phyloP scores from a whole-genome alignment of 2,797 vertebrate species.

The Lerista edwardsae region DNA sequence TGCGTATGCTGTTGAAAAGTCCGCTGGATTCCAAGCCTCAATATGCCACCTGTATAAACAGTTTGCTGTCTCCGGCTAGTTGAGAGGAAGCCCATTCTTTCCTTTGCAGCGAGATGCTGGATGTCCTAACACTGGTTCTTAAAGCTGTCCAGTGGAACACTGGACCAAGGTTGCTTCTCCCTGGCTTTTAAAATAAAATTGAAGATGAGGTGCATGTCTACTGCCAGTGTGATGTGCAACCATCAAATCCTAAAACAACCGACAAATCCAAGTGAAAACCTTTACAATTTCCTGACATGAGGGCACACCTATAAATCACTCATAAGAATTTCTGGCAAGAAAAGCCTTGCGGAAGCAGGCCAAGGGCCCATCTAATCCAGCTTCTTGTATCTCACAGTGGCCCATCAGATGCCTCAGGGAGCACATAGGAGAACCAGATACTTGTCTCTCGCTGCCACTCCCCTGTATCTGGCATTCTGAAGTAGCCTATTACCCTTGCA shows the following conservation, averaged over 20 bases:
- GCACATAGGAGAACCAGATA: too few relatives aligned
- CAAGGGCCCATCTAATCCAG: too few relatives aligned
- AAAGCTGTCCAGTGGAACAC: not conserved
- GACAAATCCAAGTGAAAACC: not conserved
- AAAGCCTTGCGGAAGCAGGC: too few relatives aligned
- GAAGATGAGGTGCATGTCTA: not conserved
- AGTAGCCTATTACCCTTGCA: too few relatives aligned
- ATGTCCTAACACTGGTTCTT: rapidly evolving
- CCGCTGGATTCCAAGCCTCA: not conserved
- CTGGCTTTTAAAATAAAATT: not conserved
- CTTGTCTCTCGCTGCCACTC: too few relatives aligned
- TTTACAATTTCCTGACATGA: not conserved
- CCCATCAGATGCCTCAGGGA: too few relatives aligned
- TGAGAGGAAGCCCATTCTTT: not conserved
- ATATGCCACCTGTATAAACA: not conserved
- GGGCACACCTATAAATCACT: not conserved
- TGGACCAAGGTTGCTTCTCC: not conserved
- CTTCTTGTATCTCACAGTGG: too few relatives aligned
- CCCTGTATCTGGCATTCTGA: too few relatives aligned
- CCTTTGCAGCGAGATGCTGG: constrained; percentile 4
- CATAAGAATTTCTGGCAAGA: too few relatives aligned
- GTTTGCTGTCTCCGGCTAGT: not conserved
- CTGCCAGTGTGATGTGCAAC: not conserved
- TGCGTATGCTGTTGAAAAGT: not conserved
- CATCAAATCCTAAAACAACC: not conserved